These are phyloP conservation scores for Ecliptopera silaceata DNA, from an alignment of 2,888 invertebrate species.

Conservation along the genomic window DNA sequence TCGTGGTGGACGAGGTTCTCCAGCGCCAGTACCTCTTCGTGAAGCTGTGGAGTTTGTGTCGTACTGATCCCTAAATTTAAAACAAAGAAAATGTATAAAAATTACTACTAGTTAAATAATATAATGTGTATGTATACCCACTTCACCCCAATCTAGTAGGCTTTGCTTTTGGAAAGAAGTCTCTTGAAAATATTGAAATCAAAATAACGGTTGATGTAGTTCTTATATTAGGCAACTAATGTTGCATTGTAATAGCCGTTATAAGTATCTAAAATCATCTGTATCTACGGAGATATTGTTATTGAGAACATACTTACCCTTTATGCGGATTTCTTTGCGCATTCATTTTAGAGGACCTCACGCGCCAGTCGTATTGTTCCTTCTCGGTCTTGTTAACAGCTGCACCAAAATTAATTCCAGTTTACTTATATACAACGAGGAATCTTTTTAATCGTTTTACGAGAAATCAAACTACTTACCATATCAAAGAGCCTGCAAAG, in stretches of 20 bases:
- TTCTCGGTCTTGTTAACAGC: slow-evolving; percentile 61
- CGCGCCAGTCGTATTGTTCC: slow-evolving; percentile 53
- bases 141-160: background rate
- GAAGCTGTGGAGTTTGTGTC: slow-evolving; percentile 40
- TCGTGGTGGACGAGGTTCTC: slow-evolving; percentile 55
- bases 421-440: background rate
- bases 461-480: slow-evolving; percentile 45
- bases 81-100: background rate
- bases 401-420: slow-evolving; percentile 40
- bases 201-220: no score
- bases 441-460: background rate
- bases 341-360: slow-evolving; percentile 45
- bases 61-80: slow-evolving; percentile 33
- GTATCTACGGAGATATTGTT: no score
- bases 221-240: no score
- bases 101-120: background rate
- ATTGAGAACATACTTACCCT: slow-evolving; percentile 44
- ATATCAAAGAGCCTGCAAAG: slow-evolving; percentile 58
- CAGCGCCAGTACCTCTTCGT: slow-evolving; percentile 57
- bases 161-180: no score
- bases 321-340: slow-evolving; percentile 43
- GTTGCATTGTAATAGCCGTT: no score
- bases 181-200: no score
- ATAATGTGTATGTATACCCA: background rate
- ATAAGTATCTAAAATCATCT: no score